Percentiles rank a stretch among this genome's conserved stretches.
These are phyloP conservation scores for Malurus melanocephalus DNA, from an alignment of 2,113 vertebrate genomes.

Conservation along the genomic window DNA sequence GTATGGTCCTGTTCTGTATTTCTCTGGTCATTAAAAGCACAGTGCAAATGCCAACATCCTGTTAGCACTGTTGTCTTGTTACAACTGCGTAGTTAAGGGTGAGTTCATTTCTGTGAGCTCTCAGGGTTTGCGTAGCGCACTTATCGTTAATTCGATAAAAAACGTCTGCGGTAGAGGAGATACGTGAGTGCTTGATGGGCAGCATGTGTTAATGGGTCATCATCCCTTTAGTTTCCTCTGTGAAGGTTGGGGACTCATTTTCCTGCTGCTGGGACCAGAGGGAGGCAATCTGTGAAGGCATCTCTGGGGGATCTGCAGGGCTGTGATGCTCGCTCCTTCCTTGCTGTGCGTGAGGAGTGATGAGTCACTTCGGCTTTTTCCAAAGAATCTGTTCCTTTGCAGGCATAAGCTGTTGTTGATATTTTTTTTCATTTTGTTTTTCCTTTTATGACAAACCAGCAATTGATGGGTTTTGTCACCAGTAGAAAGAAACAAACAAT, in stretches of 20 bases:
- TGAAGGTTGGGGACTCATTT: not conserved
- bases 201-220: conserved; percentile 9
- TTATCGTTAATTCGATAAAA: not conserved
- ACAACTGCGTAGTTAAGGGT: fast-evolving
- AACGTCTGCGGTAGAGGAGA: fast-evolving
- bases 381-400: not conserved
- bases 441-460: not conserved
- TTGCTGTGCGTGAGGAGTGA: fast-evolving
- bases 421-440: not conserved
- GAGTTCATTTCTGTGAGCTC: not conserved
- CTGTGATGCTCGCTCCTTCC: not conserved
- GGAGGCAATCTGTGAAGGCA: not conserved
- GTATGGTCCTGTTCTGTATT: not conserved
- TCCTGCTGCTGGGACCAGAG: not conserved
- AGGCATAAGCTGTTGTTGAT: not conserved
- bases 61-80: not conserved
- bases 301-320: not conserved
- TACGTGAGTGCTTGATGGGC: not conserved
- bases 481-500: conserved; percentile 17
- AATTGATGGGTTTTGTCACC: not conserved
- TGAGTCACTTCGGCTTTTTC: not conserved
- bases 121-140: not conserved
- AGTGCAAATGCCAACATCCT: not conserved
- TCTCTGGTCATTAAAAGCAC: not conserved
- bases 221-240: not conserved